phyloP scores from a whole-genome alignment of 2,888 invertebrate genomes.

The Tetragonula carbonaria region DNA sequence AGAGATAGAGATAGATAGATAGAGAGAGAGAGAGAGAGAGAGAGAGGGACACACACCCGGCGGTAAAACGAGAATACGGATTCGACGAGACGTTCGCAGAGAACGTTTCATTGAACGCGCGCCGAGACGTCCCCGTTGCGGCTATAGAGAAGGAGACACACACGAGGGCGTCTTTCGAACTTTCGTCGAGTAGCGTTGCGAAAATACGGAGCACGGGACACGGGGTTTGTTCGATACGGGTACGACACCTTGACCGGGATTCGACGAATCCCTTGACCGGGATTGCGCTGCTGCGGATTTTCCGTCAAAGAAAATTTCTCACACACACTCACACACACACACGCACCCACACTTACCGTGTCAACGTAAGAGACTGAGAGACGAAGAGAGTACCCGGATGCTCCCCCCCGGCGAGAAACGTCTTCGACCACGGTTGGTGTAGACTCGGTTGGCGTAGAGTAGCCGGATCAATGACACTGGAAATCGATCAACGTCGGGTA shows the following conservation, averaged over 20 bases:
- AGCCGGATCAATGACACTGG: slow-evolving; percentile 9
- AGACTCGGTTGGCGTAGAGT: slow-evolving; percentile 13
- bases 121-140: not conserved
- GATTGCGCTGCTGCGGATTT: not conserved
- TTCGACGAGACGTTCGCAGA: not conserved
- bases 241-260: not conserved
- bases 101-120: not conserved
- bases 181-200: slow-evolving; percentile 7
- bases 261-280: not conserved
- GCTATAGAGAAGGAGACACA: not conserved
- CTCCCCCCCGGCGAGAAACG: slow-evolving; percentile 19
- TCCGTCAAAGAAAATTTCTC: not conserved
- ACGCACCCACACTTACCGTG: slow-evolving; percentile 32
- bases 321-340: too few species aligned
- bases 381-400: slow-evolving; percentile 2
- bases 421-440: slow-evolving; percentile 21
- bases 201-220: slow-evolving; percentile 21
- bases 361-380: not conserved
- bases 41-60: not conserved
- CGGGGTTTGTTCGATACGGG: not conserved
- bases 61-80: not conserved
- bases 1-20: too few species aligned
- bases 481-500: slow-evolving; percentile 28
- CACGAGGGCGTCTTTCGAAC: slow-evolving; percentile 18
- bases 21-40: too few species aligned